Base-by-base conservation (phyloP, 2,888 invertebrate genomes). In the Dastarcus helophoroides region DNA sequence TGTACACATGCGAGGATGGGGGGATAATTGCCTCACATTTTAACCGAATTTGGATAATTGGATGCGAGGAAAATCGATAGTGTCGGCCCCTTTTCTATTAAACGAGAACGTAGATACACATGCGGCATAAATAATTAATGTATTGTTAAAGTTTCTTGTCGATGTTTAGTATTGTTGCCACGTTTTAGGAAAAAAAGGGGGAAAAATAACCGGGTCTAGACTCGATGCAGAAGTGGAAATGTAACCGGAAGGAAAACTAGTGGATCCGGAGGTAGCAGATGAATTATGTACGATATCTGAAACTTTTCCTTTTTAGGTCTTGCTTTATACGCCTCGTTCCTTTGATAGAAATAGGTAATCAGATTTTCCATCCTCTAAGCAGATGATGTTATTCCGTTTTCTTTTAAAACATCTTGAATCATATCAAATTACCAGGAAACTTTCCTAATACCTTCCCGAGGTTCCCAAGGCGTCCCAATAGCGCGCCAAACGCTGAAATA, bases 201-300 rank as follows among this genome's bases (percentile, higher is more conserved):
- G 33, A 34, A 27, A 29, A 33, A 32, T 32, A 40, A 41, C 37
- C 36, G 35, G 38, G 48, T 47, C 49, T 50, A 47, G 48, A 48
- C 49, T 43, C 34, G 35, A 36, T 42, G 45, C 45, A 45, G 47
- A 42, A 44, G 51, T 56, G 54, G 58, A 58, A 57, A 57, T 58
- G 58, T 58, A 56, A 53, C 56, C 53, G 60, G 58, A 60, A 58
- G 56, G 57, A 57, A 57, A 56, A 56, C 56, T 54, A 56, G 50
- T 49, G 52, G 48, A 53, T 56, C 52, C 54, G 53, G 57, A 56
- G 55, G 53, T 51, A 47, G 50, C 47, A 52, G 56, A 58, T 60
- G 60, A 60, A 60, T 60, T 58, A 60, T 58, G 58, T 57, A 58
- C 48, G 56, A 57, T 56, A 56, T 56, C 52, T 54, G 40, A 42